phyloP scores from a whole-genome alignment of 2,888 invertebrate genomes.

The Boloria selene region DNA sequence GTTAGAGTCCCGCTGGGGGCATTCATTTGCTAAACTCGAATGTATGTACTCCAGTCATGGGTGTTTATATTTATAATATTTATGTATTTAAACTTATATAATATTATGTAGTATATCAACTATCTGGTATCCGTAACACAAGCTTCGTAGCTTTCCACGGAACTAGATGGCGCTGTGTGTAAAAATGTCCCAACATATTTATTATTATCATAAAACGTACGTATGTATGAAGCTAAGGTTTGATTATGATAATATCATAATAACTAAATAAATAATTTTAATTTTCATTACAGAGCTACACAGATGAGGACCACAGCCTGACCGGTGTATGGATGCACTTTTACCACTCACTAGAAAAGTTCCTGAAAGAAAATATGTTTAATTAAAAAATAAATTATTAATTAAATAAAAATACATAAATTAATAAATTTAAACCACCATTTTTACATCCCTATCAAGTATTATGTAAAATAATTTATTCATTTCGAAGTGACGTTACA shows the following conservation, averaged over 20 bases:
- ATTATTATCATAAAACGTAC: no score
- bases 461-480: not conserved
- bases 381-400: constrained; percentile 41
- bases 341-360: constrained; percentile 94
- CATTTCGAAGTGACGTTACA: not conserved
- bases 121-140: no score
- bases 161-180: no score
- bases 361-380: constrained; percentile 82
- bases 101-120: no score
- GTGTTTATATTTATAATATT: no score
- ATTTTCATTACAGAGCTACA: constrained; percentile 88
- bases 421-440: constrained; percentile 1
- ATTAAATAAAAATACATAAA: constrained; percentile 11
- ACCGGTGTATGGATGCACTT: constrained; percentile 91
- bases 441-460: constrained; percentile 16
- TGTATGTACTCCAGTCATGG: no score
- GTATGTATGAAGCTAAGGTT: no score
- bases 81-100: no score
- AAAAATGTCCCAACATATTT: no score
- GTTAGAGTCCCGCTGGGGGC: no score
- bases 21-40: no score
- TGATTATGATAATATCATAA: not conserved
- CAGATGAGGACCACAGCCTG: constrained; percentile 96
- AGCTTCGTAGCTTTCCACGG: no score
- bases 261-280: not conserved